Evolutionary conservation across 2,888 invertebrate species (phyloP).

Genomic region (Odontocolon sp.): DNA sequence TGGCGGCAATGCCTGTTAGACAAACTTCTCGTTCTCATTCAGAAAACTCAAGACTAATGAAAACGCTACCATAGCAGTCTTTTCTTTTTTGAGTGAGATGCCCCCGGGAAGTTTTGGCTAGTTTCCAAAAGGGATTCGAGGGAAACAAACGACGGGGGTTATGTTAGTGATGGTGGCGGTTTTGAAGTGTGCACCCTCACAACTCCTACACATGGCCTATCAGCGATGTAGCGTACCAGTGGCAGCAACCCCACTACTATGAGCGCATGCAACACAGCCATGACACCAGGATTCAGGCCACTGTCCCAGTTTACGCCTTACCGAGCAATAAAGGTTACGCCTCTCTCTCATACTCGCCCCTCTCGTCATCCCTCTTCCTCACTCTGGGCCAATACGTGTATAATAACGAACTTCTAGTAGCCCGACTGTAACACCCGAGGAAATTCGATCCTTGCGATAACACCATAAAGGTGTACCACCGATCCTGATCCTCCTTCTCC

Average conservation of each 20-base stretch:
- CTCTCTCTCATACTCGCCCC: too few species aligned
- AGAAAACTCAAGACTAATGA: neutral
- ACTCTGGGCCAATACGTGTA: constrained; percentile 27
- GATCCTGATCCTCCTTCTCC: neutral
- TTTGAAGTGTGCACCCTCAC: constrained; percentile 29
- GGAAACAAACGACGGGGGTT: constrained; percentile 48
- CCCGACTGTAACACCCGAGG: constrained; percentile 8
- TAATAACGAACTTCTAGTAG: constrained; percentile 32
- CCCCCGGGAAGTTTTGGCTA: constrained; percentile 65
- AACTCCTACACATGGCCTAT: constrained; percentile 58
- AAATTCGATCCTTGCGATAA: constrained; percentile 29
- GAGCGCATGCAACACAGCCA: constrained; percentile 72
- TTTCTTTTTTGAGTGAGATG: constrained; percentile 26
- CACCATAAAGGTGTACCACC: neutral
- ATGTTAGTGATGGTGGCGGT: constrained; percentile 57
- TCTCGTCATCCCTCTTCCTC: constrained; percentile 20
- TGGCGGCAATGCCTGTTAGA: neutral
- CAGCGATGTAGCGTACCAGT: constrained; percentile 65
- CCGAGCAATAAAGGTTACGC: constrained; percentile 72
- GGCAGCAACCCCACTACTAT: constrained; percentile 49
- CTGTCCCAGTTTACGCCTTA: constrained; percentile 77
- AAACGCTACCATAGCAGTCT: neutral
- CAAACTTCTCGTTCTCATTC: constrained; percentile 16
- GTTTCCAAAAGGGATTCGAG: constrained; percentile 64
- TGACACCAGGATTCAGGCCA: constrained; percentile 78